Evolutionary conservation across 1,140 invertebrate species (phyloP), one percentile per base, ranked within the genome.

Genomic region (Cepaea nemoralis): DNA sequence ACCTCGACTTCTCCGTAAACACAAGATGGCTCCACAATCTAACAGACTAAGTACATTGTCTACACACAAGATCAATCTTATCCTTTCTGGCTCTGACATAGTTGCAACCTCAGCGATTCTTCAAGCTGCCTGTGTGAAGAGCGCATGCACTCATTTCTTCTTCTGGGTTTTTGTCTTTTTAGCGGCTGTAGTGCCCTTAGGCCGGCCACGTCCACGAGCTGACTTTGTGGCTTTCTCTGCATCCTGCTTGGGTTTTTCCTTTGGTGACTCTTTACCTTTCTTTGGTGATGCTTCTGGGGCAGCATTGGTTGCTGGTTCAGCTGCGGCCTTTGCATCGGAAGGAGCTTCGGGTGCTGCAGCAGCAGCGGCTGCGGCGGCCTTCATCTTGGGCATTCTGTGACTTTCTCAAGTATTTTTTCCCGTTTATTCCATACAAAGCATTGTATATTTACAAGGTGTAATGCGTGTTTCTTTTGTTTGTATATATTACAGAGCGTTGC

Each of bases 81-180:
- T 55, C 50, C 50, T 55, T 55, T 55, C 50, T 45, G 48, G 39
- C 39, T 66, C 75, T 37, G 45, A 77, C 24, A 35, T 66, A 22
- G 59, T 59, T 77, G 48, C 42, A 77, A 59, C 75, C 75, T 35
- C 16, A 45, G 55, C n/a, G 59, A 55, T 77, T 45, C 74, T 63
- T 76, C 45, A 77, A 77, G 75, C 75, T 77, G 75, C 75, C 75
- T 39, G n/a, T 66, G n/a, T 59, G 75, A 77, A 77, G 75, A 77
- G 75, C 75, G 14, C 27, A 6, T 24, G 31, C 16, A 55, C 59
- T 66, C 59, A 77, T 33, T 77, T 77, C 59, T 77, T 77, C 39
- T 77, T 77, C 16, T 40, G 50, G 55, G 45, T 63, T 35, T 77
- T 77, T 45, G 8, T 71, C 39, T 77, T 74, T 31, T 74, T 27